Base-by-base conservation (phyloP, 2,113 vertebrate species). In the Toxostoma redivivum region DNA sequence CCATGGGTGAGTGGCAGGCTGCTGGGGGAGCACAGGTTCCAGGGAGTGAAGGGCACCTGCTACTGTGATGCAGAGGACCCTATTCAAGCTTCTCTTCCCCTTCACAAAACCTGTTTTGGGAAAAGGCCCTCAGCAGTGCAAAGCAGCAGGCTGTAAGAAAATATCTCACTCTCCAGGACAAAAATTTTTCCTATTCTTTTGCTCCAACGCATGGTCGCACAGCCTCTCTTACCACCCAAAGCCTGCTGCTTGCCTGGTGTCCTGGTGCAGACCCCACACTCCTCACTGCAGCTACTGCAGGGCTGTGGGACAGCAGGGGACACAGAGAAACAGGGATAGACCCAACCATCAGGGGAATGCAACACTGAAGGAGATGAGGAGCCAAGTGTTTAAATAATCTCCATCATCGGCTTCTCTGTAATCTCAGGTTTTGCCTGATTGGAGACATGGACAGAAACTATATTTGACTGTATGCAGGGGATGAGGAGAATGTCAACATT, bases 201-300 rank as follows among this genome's bases (percentile, higher is more conserved):
- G 10, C 51, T 74, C 23, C 0, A 4, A 7, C 0, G 0, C 0
- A 0, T 37, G 31, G 58, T 42, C 37, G 35, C 9, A 2, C n/a
- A 45, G 65, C n/a, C 56, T 62, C 38, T 81, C n/a, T 67, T 25
- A 22, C 24, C 40, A 65, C 19, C 20, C 62, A 77, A 62, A 24
- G 20, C 35, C 53, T 81, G 57, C 37, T 38, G 83, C 51, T 47
- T 35, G 11, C 62, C 27, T 11, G 20, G 45, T 3, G 1, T 11
- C 37, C 74, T 18, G 64, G 25, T 5, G 5, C 91, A 71, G 40
- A 37, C 10, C 62, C 33, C 7, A 0, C 9, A 3, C 9, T 27
- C 18, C 31, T 20, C 12, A 1, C 14, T 64, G 54, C 58, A 44
- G 60, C 65, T 81, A 54, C 81, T 18, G 22, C 1, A 2, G 65